Conservation (phyloP, 1,140 invertebrate species). For the Zaprionus taronus region DNA sequence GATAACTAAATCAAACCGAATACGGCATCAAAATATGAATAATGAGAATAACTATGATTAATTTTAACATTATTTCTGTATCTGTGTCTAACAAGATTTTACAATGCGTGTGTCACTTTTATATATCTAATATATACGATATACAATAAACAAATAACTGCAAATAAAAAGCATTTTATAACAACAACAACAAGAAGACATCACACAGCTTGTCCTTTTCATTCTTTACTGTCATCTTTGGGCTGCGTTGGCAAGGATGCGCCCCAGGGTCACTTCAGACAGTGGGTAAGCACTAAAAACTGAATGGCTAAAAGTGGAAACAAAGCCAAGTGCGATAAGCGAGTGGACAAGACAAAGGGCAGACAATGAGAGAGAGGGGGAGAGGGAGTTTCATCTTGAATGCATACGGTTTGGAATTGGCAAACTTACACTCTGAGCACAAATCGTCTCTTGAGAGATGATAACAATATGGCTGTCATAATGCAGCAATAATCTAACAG, state of each 20-base stretch:
- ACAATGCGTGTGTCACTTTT: slow-evolving; percentile 81
- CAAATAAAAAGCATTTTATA: slow-evolving; percentile 78
- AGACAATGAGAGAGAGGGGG: neutral
- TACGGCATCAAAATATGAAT: slow-evolving; percentile 38
- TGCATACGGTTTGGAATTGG: slow-evolving; percentile 43
- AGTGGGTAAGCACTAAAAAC: slow-evolving; percentile 4
- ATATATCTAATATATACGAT: slow-evolving; percentile 70
- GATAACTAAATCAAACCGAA: slow-evolving; percentile 29
- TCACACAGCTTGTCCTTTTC: slow-evolving; percentile 5
- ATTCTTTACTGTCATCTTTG: slow-evolving; percentile 44
- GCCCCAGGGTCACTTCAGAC: neutral
- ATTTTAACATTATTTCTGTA: slow-evolving; percentile 49
- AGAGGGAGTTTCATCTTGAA: slow-evolving; percentile 42
- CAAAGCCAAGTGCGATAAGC: slow-evolving; percentile 13
- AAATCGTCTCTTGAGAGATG: slow-evolving; percentile 45
- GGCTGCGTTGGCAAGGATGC: neutral
- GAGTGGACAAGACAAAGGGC: slow-evolving; percentile 5
- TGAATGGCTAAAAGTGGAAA: neutral
- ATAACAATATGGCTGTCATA: slow-evolving; percentile 31
- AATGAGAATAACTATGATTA: slow-evolving; percentile 16
- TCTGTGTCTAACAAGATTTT: slow-evolving; percentile 81
- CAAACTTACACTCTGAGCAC: slow-evolving; percentile 43
- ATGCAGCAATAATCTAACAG: slow-evolving; percentile 30
- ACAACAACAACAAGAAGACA: slow-evolving; percentile 24
- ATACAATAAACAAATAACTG: slow-evolving; percentile 65